Evolutionary conservation across 2,888 invertebrate species (phyloP), one percentile per base, ranked within the genome.

Genomic region (Yponomeuta evonymella): DNA sequence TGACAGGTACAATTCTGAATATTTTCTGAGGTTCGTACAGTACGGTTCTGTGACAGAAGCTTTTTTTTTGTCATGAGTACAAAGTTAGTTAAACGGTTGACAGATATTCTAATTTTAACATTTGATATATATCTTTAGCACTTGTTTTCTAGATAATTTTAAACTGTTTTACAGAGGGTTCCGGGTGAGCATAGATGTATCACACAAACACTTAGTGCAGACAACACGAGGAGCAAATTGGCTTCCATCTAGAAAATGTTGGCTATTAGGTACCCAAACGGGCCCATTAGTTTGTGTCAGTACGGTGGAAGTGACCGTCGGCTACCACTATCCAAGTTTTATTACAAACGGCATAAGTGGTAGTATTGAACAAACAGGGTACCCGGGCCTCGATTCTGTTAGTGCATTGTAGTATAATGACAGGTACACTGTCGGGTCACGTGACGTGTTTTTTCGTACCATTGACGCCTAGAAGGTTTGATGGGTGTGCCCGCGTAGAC

Each of bases 21-120:
- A 70, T 70, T 70, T 70, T 70, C 29, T 70, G 70, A 65, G 58
- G 30, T 62, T 69, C 62, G 33, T 67, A 67, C 67, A 67, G 67
- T 67, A 43, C 12, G 33, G 48, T 51, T 68, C 68, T 68, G 68
- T 68, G 67, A 67, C 67, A 43, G n/a, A 65, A 30, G 67, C n/a
- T 67, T 9, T 48, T 33, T n/a, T 48, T 69, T 29, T 58, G 63
- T 62, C 33, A 62, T 63, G 68, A 68, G 68, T 68, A 51, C 68
- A 68, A 68, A 68, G 48, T 68, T 48, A 48, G 33, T 68, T 48
- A 48, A 29, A 64, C 64, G 10, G 64, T 58, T 58, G 51, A 58
- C 51, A 58, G 51, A 58, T 15, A 58, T 58, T 58, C 51, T 58
- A 58, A 58, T 58, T 58, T 58, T 58, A 58, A 58, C 51, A 58